phyloP scores from a whole-genome alignment of 2,797 vertebrate genomes.

The Florisuga fusca region DNA sequence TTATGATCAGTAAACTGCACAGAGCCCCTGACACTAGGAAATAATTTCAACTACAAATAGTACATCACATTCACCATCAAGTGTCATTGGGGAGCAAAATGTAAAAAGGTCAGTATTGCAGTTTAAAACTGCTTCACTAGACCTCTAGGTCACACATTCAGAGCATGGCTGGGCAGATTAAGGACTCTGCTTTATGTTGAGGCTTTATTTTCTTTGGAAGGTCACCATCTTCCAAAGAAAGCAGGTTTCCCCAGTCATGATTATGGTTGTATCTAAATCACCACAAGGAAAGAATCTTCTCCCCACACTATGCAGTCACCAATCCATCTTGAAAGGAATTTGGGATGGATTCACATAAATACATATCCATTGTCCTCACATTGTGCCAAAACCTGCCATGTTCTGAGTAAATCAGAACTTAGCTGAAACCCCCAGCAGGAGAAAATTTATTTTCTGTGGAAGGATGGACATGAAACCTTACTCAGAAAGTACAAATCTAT shows the following conservation, averaged over 20 bases:
- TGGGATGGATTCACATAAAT: neutral
- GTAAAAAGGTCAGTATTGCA: neutral
- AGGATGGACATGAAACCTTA: neutral
- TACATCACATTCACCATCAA: neutral
- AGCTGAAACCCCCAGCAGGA: neutral
- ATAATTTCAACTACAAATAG: neutral
- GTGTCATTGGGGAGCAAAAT: neutral
- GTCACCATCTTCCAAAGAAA: neutral
- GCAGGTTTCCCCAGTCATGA: neutral
- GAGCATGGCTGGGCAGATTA: neutral
- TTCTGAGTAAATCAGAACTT: neutral
- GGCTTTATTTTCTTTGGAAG: neutral
- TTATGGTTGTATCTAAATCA: neutral
- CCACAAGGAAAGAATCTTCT: neutral
- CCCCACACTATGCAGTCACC: neutral
- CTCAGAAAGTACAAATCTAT: neutral
- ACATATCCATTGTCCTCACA: neutral
- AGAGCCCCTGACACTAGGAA: neutral
- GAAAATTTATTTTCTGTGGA: neutral
- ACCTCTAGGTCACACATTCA: neutral
- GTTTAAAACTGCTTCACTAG: neutral
- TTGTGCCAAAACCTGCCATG: neutral
- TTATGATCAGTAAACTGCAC: neutral
- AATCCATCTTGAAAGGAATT: neutral
- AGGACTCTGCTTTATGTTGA: neutral